Evolutionary conservation across 2,888 invertebrate species (phyloP).

Genomic region (Eulithis prunata): DNA sequence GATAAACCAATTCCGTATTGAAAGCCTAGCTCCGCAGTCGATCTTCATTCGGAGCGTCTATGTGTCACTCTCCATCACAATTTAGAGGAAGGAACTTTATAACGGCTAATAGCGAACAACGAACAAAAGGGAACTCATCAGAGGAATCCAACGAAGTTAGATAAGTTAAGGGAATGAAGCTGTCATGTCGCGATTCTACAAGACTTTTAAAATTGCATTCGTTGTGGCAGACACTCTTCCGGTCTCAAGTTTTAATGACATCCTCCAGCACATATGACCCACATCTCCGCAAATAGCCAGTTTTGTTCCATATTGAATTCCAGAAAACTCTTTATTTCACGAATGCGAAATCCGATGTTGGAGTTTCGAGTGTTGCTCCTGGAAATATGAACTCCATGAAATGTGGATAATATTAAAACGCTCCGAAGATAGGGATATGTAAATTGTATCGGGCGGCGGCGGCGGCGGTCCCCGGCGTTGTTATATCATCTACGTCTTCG

Average conservation of each 20-base stretch:
- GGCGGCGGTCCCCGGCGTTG: conserved; percentile 30
- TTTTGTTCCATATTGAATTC: conserved; percentile 31
- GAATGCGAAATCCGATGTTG: conserved; percentile 22
- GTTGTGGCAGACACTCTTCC: conserved; percentile 27
- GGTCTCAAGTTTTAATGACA: conserved; percentile 37
- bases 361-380: conserved; percentile 30
- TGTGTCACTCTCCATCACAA: conserved; percentile 26
- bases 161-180: conserved; percentile 23
- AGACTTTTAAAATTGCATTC: conserved; percentile 36
- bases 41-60: conserved; percentile 22
- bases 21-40: conserved; percentile 19
- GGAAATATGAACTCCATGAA: conserved; percentile 38
- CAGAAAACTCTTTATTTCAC: conserved; percentile 32
- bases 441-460: conserved; percentile 41
- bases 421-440: conserved; percentile 42
- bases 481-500: conserved; percentile 41
- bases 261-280: conserved; percentile 30
- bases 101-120: conserved; percentile 8
- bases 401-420: conserved; percentile 46
- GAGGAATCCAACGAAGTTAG: conserved; percentile 22
- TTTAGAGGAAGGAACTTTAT: conserved; percentile 18
- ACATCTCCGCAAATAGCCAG: conserved; percentile 22
- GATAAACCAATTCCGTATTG: conserved; percentile 19
- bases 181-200: conserved; percentile 19
- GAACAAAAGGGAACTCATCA: conserved; percentile 15